Evolutionary conservation across 2,113 vertebrate species (phyloP).

Genomic region (Centropristis striata): DNA sequence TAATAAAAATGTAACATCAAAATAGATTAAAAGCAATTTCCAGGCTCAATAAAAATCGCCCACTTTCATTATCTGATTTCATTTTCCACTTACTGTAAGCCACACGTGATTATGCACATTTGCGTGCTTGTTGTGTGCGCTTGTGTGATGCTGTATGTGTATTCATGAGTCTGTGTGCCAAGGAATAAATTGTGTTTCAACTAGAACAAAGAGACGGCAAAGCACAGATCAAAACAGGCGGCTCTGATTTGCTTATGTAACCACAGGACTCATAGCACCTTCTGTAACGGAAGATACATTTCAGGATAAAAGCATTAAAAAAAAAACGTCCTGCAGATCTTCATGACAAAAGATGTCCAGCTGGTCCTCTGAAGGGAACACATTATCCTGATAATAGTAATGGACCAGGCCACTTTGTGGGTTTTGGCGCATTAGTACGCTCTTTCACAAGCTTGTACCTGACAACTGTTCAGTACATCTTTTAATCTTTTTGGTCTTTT

Average conservation of each 20-base stretch:
- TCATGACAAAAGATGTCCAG: constrained; percentile 79
- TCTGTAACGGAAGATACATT: constrained; percentile 43
- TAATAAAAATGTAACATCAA: constrained; percentile 14
- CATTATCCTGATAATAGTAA: constrained; percentile 75
- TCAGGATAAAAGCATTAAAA: constrained; percentile 75
- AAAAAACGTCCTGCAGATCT: constrained; percentile 73
- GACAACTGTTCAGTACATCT: constrained; percentile 3
- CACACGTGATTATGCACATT: constrained; percentile 37
- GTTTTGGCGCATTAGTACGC: constrained; percentile 11
- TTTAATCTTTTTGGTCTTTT: constrained; percentile 19
- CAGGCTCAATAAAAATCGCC: constrained; percentile 1
- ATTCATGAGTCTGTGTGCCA: constrained; percentile 60
- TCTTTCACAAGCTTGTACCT: background rate
- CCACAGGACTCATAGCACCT: constrained; percentile 63
- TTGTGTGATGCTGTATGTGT: constrained; percentile 37
- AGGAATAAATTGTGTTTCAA: constrained; percentile 47
- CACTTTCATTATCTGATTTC: constrained; percentile 23
- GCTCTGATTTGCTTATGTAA: constrained; percentile 51
- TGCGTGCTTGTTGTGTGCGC: background rate
- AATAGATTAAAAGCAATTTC: constrained; percentile 21
- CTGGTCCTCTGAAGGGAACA: constrained; percentile 67
- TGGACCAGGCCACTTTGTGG: background rate
- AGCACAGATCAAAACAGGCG: constrained; percentile 67
- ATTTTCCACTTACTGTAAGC: constrained; percentile 36
- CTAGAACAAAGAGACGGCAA: constrained; percentile 57